Conservation (phyloP, 35 echinoderm and acorn worm genomes). For the Hemicentrotus pulcherrimus region DNA sequence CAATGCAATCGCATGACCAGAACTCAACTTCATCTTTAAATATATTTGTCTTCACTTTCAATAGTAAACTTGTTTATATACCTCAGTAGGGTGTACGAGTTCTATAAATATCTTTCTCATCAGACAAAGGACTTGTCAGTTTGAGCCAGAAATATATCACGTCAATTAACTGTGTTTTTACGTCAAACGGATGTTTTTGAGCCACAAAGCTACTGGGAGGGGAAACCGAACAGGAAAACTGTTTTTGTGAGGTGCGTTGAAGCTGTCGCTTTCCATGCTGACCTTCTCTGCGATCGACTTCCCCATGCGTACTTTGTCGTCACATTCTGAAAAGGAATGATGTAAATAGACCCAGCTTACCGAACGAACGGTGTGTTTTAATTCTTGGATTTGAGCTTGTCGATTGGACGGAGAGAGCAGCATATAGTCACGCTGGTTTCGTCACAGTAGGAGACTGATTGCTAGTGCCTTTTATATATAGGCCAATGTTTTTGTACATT, state of each 20-base stretch:
- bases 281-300: neutral
- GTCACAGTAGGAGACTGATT: constrained; percentile 16
- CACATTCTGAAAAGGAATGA: neutral
- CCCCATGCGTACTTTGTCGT: constrained; percentile 8
- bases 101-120: neutral
- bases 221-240: neutral
- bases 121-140: neutral
- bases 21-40: no score
- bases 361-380: neutral
- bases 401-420: neutral
- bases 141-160: neutral
- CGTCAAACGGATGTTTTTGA: constrained; percentile 1
- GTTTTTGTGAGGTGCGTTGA: neutral
- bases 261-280: neutral
- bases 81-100: neutral
- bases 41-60: neutral
- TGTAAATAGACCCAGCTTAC: constrained; percentile 11
- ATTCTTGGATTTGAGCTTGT: neutral
- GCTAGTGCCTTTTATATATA: neutral
- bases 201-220: neutral
- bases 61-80: neutral
- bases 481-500: neutral
- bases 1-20: no score
- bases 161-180: neutral
- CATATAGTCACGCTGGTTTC: constrained; percentile 10